Percentiles rank a stretch among this genome's conserved stretches.
These are phyloP conservation scores for Deroptyus accipitrinus DNA, from an alignment of 2,113 vertebrate species.

Conservation along the genomic window DNA sequence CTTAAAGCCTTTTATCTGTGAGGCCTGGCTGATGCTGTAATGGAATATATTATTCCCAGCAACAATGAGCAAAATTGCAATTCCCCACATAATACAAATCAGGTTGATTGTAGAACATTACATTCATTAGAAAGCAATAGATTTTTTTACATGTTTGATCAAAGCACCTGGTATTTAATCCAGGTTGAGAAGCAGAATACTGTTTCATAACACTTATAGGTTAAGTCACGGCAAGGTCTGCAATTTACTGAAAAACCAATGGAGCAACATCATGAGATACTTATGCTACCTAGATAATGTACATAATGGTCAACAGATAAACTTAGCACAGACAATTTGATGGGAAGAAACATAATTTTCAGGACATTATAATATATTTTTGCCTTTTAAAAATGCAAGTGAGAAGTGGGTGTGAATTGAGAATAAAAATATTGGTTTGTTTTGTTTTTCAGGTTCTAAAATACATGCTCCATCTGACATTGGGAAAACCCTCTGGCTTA, in stretches of 20 bases:
- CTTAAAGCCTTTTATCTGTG: constrained; percentile 64
- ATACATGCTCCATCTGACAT: not conserved
- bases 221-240: not conserved
- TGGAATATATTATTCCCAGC: not conserved
- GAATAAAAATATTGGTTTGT: not conserved
- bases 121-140: constrained; percentile 48
- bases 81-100: constrained; percentile 41
- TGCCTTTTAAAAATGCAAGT: not conserved
- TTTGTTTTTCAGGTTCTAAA: not conserved
- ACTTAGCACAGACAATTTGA: not conserved
- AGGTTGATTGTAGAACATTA: constrained; percentile 42
- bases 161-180: constrained; percentile 45
- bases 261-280: not conserved
- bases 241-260: not conserved
- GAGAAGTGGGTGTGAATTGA: not conserved
- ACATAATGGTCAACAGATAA: not conserved
- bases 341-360: not conserved
- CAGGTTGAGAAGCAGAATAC: not conserved
- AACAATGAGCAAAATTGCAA: constrained; percentile 38
- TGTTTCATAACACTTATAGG: not conserved
- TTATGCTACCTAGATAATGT: not conserved
- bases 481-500: not conserved
- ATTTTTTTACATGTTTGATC: constrained; percentile 32
- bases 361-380: not conserved
- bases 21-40: not conserved